Evolutionary conservation across 2,888 invertebrate species (phyloP), one percentile per base, ranked within the genome.

Genomic region (Agrochola macilenta): DNA sequence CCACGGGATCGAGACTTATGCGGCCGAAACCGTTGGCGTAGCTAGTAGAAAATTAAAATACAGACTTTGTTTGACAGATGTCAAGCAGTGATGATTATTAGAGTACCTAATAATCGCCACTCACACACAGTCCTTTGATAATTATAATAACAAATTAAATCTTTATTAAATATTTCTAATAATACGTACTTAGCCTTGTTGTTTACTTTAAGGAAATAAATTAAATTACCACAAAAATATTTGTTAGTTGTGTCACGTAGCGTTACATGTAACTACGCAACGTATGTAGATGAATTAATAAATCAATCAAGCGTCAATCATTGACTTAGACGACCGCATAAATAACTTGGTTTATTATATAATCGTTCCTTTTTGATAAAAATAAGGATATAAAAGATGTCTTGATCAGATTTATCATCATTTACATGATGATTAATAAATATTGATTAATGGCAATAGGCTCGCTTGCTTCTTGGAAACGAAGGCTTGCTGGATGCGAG

Each of bases 291-390:
- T 61, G 35, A 5, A 60, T 12, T 23, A 49, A 82, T 82, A 68
- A 82, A 82, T 85, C 68, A 61, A 76, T 82, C 76, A 85, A 68
- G 4, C 30, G 58, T 68, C 66, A 71, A 64, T 82, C 39, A 30
- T 65, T 61, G 43, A 65, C 39, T 49, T 35, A 68, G 46, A 23
- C 14, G 9, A 68, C 1, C 7, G 39, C 30, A 70, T 70, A 85
- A 61, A 69, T 58, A 54, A 70, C 39, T 82, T 58, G 17, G 23
- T 82, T 58, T 82, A 69, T 70, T 58, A 54, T 58, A n/a, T 23
- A 64, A 79, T 79, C 49, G 61, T 43, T 79, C 2, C 4, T 5
- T 46, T 78, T 54, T 61, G 3, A 39, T 76, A 57, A 60, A 70
- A 46, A 14, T 1, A 3, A 74, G 23, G 54, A 43, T 12, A 26